A percentile compares a stretch with the other conserved stretches of the same genome.
These are phyloP conservation scores for Watsonalla binaria DNA, from an alignment of 2,888 invertebrate species.

Conservation along the genomic window DNA sequence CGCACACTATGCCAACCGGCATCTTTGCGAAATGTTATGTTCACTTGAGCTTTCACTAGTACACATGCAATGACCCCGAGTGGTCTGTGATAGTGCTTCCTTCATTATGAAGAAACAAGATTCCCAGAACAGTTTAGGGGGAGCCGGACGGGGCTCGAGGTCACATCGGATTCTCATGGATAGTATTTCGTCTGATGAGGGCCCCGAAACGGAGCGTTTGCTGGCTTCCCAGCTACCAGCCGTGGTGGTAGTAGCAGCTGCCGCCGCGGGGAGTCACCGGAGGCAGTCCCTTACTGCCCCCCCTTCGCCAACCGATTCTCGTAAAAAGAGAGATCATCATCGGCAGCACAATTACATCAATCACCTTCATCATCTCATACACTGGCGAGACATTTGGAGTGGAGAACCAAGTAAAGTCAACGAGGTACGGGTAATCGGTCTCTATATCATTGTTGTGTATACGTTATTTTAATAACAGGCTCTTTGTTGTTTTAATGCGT, in stretches of 20 bases:
- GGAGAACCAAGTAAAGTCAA: constrained; percentile 66
- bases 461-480: not conserved
- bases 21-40: constrained; percentile 52
- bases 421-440: constrained; percentile 45
- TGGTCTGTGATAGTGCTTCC: constrained; percentile 22
- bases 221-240: constrained; percentile 49
- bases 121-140: constrained; percentile 45
- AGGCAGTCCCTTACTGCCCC: constrained; percentile 70
- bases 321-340: constrained; percentile 61
- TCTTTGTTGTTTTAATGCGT: constrained; percentile 5
- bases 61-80: constrained; percentile 21
- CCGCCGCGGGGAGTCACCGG: constrained; percentile 45
- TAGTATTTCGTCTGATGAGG: constrained; percentile 69
- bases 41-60: constrained; percentile 27
- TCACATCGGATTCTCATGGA: constrained; percentile 56
- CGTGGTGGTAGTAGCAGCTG: constrained; percentile 47
- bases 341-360: constrained; percentile 68
- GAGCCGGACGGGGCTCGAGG: constrained; percentile 45
- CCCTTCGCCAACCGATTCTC: constrained; percentile 69
- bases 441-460: not conserved
- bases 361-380: constrained; percentile 68
- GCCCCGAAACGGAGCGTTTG: constrained; percentile 65
- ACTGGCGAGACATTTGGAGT: constrained; percentile 73
- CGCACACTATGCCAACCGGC: constrained; percentile 20
- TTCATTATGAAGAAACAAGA: constrained; percentile 57